phyloP scores from a whole-genome alignment of 1,140 invertebrate genomes.

The Drosophila ironensis region DNA sequence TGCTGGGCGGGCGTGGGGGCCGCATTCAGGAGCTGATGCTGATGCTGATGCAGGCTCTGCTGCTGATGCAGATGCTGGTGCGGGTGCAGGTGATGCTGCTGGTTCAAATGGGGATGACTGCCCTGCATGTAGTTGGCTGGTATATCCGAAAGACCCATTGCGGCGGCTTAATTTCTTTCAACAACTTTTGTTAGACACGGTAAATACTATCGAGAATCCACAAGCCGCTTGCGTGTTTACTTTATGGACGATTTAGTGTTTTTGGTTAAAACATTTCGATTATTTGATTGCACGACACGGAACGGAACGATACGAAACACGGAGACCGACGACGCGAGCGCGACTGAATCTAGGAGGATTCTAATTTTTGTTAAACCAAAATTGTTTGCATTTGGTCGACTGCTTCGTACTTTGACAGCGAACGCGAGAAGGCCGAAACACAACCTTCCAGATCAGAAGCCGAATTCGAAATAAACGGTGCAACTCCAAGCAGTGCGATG shows the following conservation, averaged over 20 bases:
- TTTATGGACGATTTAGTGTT: too few species aligned
- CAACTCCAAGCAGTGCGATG: too few species aligned
- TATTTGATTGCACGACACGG: constrained; percentile 37
- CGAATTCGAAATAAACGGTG: too few species aligned
- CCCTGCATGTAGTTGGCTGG: constrained; percentile 72
- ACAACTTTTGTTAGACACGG: constrained; percentile 5
- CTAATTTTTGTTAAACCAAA: too few species aligned
- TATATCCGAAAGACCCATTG: constrained; percentile 78
- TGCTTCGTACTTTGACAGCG: too few species aligned
- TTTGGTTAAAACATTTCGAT: constrained; percentile 46
- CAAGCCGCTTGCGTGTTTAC: constrained; percentile 20
- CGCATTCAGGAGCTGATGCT: constrained; percentile 43
- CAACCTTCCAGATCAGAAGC: too few species aligned
- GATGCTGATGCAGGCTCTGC: constrained; percentile 33
- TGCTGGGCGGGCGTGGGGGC: constrained; percentile 49
- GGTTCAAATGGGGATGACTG: constrained; percentile 52
- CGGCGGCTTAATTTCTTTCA: constrained; percentile 10
- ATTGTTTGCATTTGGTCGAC: too few species aligned
- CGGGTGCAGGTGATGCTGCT: constrained; percentile 24
- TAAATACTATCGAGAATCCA: constrained; percentile 13
- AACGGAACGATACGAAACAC: constrained; percentile 27
- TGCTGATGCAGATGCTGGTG: constrained; percentile 42
- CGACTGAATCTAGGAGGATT: too few species aligned
- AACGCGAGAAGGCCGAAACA: too few species aligned
- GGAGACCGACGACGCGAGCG: constrained; percentile 19